Evolutionary conservation across 2,888 invertebrate species (phyloP).

Genomic region (Papilio elwesi): DNA sequence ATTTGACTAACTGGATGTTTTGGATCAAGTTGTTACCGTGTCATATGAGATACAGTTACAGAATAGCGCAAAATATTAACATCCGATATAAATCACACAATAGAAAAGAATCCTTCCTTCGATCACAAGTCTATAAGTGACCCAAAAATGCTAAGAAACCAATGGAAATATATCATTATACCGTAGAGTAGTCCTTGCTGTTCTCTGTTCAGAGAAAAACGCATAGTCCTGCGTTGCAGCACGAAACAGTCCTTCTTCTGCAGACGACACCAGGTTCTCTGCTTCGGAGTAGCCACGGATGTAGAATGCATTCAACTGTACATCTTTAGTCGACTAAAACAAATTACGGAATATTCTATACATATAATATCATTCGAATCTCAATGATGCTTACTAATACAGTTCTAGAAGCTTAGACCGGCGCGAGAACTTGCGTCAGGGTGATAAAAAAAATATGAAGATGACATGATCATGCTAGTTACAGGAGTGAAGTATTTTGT

Average conservation of each 20-base stretch:
- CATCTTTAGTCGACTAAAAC: slow-evolving; percentile 81
- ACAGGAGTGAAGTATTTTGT: no score
- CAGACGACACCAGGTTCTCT: slow-evolving; percentile 76
- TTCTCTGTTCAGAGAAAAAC: slow-evolving; percentile 85
- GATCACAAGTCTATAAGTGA: background rate
- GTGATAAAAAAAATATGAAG: no score
- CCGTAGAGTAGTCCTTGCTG: slow-evolving; percentile 81
- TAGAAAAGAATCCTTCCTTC: background rate
- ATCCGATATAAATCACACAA: background rate
- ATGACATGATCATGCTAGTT: no score
- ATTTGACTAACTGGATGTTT: slow-evolving; percentile 1
- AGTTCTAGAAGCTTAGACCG: no score
- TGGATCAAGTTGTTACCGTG: background rate
- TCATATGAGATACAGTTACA: background rate
- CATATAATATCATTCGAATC: background rate
- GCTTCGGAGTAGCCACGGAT: slow-evolving; percentile 79
- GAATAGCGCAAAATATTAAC: background rate
- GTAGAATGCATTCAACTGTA: slow-evolving; percentile 82
- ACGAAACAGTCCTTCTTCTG: slow-evolving; percentile 81
- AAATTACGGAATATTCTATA: background rate
- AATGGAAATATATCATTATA: slow-evolving; percentile 6
- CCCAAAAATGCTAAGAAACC: background rate
- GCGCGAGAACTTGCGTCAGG: no score
- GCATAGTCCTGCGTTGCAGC: slow-evolving; percentile 85
- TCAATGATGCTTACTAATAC: no score